These are phyloP conservation scores for Amphiprion clarkii DNA, from an alignment of 2,797 vertebrate genomes.

Conservation along the genomic window DNA sequence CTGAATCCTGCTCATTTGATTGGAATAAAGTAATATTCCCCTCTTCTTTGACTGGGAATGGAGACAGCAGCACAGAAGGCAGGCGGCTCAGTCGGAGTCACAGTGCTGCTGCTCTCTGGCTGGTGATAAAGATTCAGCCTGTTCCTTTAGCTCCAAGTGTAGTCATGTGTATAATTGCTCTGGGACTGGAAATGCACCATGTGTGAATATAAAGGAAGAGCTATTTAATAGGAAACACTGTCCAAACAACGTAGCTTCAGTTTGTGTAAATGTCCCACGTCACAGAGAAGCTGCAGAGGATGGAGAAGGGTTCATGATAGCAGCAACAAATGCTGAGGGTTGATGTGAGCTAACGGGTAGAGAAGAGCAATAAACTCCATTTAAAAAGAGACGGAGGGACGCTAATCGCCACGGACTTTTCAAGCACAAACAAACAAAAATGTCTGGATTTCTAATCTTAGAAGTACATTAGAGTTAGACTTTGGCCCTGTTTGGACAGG, in stretches of 20 bases:
- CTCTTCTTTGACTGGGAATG: conserved; percentile 80
- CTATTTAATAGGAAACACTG: conserved; percentile 81
- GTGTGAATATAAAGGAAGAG: conserved; percentile 82
- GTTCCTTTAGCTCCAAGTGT: conserved; percentile 83
- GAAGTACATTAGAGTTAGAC: not conserved
- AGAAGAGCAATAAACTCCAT: conserved; percentile 35
- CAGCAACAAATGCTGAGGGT: conserved; percentile 22
- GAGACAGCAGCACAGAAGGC: conserved; percentile 72
- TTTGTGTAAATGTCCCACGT: conserved; percentile 80
- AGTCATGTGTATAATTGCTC: conserved; percentile 85
- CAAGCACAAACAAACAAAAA: conserved; percentile 7
- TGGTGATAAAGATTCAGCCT: conserved; percentile 83
- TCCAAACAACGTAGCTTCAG: conserved; percentile 79
- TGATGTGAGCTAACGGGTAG: conserved; percentile 10
- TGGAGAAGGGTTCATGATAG: conserved; percentile 63
- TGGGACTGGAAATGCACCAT: conserved; percentile 81
- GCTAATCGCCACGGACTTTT: conserved; percentile 32
- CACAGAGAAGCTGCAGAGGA: conserved; percentile 71
- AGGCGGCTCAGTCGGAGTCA: conserved; percentile 69
- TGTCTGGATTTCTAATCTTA: not conserved
- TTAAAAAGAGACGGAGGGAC: conserved; percentile 18
- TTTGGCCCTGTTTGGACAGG: not conserved
- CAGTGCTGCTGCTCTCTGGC: conserved; percentile 70
- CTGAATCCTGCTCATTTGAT: conserved; percentile 74
- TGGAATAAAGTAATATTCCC: conserved; percentile 78